Evolutionary conservation across 2,888 invertebrate species (phyloP), one percentile per base, ranked within the genome.

Genomic region (Scelioninae gen. 2): DNA sequence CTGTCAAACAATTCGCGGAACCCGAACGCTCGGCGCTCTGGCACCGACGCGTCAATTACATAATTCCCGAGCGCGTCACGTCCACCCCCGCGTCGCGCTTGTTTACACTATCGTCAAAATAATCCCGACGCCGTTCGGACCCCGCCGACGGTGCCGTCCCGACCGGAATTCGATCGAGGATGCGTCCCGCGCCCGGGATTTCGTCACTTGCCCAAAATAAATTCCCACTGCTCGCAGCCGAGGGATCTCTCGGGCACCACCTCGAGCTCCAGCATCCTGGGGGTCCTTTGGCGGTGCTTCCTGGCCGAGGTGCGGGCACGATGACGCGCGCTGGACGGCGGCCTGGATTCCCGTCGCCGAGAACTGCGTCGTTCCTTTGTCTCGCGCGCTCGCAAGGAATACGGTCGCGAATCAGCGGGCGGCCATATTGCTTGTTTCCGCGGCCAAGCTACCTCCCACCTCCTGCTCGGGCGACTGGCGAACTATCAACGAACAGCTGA

Each of bases 191-290:
- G 41, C 1, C 16, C 9, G 7, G 2, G 18, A 45, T 82, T 78
- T 80, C 79, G 80, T 81, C 84, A 88, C 93, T 92, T 89, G 95
- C 96, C 96, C 89, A 96, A 89, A 87, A 96, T 92, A 89, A 98
- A 97, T 90, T 98, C 97, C 97, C 97, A 97, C 90, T 96, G 94
- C 88, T 97, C 97, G 88, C 96, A 96, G 88, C 97, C 96, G 86
- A 98, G 91, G 83, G 96, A 96, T 84, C 94, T 92, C 89, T 97
- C 97, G 81, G 97, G 97, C 86, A 96, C 92, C 84, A 98, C 95
- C 90, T 98, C 97, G 87, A 98, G 91, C 88, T 97, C 96, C 89
- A 98, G 91, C 97, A 98, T 98, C 87, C 70, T 78, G 76, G 45
- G n/a, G 67, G 69, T 55, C 46, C 48, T 68, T 64, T 71, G 53